A percentile compares a stretch with the other conserved stretches of the same genome.
phyloP scores from a whole-genome alignment of 2,113 vertebrate genomes.

The Malurus melanocephalus region DNA sequence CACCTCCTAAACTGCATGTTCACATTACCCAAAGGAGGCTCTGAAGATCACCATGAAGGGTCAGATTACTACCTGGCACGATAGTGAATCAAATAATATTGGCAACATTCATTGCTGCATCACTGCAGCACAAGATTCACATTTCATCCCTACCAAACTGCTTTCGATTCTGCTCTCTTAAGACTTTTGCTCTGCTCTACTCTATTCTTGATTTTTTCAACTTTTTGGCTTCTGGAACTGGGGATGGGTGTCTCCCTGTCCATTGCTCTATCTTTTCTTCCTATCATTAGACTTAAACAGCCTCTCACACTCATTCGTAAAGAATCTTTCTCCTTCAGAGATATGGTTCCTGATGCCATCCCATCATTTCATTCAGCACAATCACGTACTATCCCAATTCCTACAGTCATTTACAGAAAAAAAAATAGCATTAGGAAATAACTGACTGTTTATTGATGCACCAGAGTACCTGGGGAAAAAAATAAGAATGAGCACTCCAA shows the following conservation, averaged over 20 bases:
- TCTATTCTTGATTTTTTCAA: not conserved
- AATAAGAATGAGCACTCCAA: not conserved
- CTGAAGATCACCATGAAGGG: not conserved
- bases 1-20: not conserved
- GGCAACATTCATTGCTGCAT: not conserved
- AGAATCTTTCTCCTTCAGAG: not conserved
- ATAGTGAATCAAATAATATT: not conserved
- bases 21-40: not conserved
- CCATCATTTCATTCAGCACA: not conserved
- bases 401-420: not conserved
- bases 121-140: not conserved
- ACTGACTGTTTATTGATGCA: not conserved
- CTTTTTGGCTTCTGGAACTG: not conserved
- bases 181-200: not conserved
- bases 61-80: not conserved
- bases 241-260: not conserved
- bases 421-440: not conserved
- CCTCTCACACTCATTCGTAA: accelerated
- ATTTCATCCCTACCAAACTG: not conserved
- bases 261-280: not conserved
- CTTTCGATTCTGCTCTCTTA: not conserved
- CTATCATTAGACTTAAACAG: not conserved
- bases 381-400: not conserved
- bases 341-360: not conserved
- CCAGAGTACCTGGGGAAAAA: not conserved